Evolutionary conservation across 2,797 vertebrate genomes (phyloP), one percentile per base, ranked within the genome.

Genomic region (Gastrophryne carolinensis): DNA sequence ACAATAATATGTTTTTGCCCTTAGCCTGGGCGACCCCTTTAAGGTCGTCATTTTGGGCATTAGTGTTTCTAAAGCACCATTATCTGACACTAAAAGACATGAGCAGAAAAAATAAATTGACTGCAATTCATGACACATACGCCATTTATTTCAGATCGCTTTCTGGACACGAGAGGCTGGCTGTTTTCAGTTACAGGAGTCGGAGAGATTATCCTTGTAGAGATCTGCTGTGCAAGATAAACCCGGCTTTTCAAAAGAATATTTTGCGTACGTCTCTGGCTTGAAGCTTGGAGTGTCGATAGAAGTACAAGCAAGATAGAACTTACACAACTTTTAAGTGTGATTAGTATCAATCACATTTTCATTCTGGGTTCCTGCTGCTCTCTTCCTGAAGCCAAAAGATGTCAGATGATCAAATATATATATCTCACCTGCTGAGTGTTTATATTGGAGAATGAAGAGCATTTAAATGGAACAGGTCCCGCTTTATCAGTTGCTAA

Each of bases 161-260:
- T 3, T 19, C 17, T 5, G 5, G 8, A 5, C 39, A 7, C 17
- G 15, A 4, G 3, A 44, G 15, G 5, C 15, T 5, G 15, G 15
- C 75, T 49, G 15, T 34, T 49, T 37, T 58, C 72, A 26, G 19
- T 11, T 50, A 53, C 64, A 27, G 27, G 39, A 47, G 61, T 60
- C 34, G 32, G 39, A 30, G 30, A 35, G 32, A 41, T 62, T 72
- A 24, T 27, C 11, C 49, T 32, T 6, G 13, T 27, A 54, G 44
- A 58, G 68, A 78, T 72, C 60, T 37, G 68, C 52, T 32, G 39
- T 65, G 29, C 34, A 19, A 78, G 75, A 78, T 78, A 78, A 78
- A 39, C 52, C 24, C 12, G 23, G 23, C 17, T 19, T 71, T 71
- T 77, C 67, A 57, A 63, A 71, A 49, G 61, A 49, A 49, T 39